Percentiles rank a stretch among this genome's conserved stretches.
These are phyloP conservation scores for Tapera naevia DNA, from an alignment of 2,797 vertebrate species.

Conservation along the genomic window DNA sequence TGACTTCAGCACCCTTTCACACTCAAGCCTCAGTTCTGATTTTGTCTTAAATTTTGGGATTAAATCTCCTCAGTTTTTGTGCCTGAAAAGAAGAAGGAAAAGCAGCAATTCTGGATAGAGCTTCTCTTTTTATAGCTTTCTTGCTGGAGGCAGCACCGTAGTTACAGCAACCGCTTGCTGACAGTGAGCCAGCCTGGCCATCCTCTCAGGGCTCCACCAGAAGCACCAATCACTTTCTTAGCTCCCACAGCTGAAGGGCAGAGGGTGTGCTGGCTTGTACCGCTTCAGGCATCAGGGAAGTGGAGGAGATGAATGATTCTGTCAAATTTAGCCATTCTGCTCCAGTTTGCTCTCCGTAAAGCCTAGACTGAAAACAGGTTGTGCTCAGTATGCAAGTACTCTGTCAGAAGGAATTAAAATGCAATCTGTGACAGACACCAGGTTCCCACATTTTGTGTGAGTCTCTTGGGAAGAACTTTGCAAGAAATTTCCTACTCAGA, in stretches of 20 bases:
- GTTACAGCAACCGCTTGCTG: not conserved
- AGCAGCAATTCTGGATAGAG: not conserved
- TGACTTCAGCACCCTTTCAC: not conserved
- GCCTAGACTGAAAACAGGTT: not conserved
- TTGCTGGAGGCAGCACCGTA: not conserved
- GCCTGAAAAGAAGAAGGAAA: not conserved
- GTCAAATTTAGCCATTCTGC: not conserved
- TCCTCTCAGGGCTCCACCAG: not conserved
- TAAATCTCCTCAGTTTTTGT: not conserved
- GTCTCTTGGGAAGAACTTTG: not conserved
- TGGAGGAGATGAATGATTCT: not conserved
- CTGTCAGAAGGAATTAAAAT: not conserved
- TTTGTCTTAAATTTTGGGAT: not conserved
- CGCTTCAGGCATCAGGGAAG: not conserved
- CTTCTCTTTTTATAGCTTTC: not conserved
- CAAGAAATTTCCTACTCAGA: not conserved
- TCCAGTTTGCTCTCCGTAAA: not conserved
- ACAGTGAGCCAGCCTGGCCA: not conserved
- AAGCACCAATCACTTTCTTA: not conserved
- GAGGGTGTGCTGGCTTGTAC: not conserved
- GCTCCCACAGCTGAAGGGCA: not conserved
- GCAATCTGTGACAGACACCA: not conserved
- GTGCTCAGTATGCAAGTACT: not conserved
- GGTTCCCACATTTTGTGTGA: not conserved
- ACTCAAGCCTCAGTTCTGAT: not conserved